Evolutionary conservation across 2,888 invertebrate species (phyloP), one percentile per base, ranked within the genome.

Genomic region (Tachina lurida): DNA sequence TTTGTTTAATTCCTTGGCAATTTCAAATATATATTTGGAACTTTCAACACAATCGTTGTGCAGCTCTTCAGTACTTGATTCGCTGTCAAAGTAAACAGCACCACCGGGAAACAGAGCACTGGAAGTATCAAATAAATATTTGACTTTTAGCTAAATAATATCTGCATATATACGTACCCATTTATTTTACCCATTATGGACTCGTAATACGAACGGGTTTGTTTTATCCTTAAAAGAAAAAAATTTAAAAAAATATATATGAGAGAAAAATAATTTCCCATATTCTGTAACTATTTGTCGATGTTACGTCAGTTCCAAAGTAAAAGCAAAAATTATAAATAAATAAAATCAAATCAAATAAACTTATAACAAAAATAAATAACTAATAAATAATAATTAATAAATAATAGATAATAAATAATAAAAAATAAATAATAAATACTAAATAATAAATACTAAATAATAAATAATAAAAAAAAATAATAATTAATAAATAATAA

Each of bases 51-150:
- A 97, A 4, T 96, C 96, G 45, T 94, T 92, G 12, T 88, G 89
- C 10, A 90, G 45, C 0, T 88, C 83, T n/a, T 74, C 31, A 9
- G 58, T 74, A 45, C 78, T 78, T 10, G 81, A 52, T 52, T 87
- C 62, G 0, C n/a, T 56, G 67, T 84, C 65, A 47, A 88, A 95
- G 88, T 93, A 95, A 0, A 96, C 95, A 0, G 95, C 95, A 0
- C 98, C 98, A 10, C 98, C 98, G 4, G 98, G 98, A 79, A 97
- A 94, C 2, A 98, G 89, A 1, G 97, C 94, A 17, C 97, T 97
- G 49, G 52, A 65, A 81, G 62, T 54, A 52, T 19, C 19, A 8
- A n/a, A 54, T n/a, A 17, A 12, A 60, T 65, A 67, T 41, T 65
- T 4, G 22, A 56, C n/a, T 8, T 15, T 13, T 49, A 58, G 10